phyloP scores from a whole-genome alignment of 2,113 vertebrate genomes.

The Arvicanthis niloticus region DNA sequence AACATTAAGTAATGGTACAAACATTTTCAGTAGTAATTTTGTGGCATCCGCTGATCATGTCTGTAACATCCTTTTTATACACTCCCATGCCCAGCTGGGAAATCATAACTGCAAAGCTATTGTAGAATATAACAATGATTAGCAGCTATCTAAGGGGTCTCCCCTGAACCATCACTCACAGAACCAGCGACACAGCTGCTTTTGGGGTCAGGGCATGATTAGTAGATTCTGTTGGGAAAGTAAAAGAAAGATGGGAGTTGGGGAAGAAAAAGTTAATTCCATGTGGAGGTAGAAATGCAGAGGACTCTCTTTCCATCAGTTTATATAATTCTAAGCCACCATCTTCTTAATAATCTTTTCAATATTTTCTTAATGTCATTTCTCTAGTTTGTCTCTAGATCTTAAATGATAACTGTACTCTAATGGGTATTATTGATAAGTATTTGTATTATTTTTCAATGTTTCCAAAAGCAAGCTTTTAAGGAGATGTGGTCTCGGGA shows the following conservation, averaged over 20 bases:
- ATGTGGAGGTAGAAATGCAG: background rate
- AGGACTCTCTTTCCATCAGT: background rate
- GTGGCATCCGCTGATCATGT: background rate
- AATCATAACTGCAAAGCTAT: background rate
- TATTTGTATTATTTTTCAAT: background rate
- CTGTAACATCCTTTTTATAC: background rate
- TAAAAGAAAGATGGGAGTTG: background rate
- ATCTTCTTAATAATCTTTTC: conserved; percentile 23
- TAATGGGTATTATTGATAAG: background rate
- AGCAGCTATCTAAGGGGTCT: background rate
- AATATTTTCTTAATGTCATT: background rate
- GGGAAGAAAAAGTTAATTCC: background rate
- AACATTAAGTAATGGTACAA: background rate
- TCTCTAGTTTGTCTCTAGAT: conserved; percentile 56
- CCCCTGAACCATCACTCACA: background rate
- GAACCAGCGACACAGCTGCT: background rate
- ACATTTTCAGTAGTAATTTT: conserved; percentile 55
- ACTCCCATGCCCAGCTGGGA: background rate
- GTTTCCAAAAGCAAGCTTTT: background rate
- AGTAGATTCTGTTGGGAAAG: background rate
- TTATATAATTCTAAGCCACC: conserved; percentile 5
- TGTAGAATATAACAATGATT: background rate
- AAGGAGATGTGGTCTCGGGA: background rate
- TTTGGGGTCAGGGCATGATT: background rate
- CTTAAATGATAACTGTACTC: background rate